Percentiles rank a stretch among this genome's conserved stretches.
Evolutionary conservation across 2,113 vertebrate species (phyloP).

Genomic region (Myxocyprinus asiaticus): DNA sequence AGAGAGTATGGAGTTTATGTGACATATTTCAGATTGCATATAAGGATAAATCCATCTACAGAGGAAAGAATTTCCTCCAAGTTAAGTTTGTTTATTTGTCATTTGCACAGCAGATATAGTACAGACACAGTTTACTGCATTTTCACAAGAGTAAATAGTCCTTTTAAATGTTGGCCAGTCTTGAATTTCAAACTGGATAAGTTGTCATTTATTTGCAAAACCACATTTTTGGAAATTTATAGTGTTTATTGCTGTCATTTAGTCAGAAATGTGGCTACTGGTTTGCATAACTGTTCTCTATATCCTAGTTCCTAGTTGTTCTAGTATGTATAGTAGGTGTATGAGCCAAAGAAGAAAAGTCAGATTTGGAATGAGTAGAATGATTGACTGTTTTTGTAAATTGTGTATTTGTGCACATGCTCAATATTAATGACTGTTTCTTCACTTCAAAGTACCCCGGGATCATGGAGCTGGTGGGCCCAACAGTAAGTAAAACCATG

Average conservation of each 20-base stretch:
- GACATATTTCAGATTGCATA: no score
- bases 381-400: constrained; percentile 12
- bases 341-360: neutral
- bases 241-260: neutral
- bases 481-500: constrained; percentile 69
- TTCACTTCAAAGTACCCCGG: constrained; percentile 78
- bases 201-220: neutral
- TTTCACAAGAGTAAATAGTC: neutral
- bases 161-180: neutral
- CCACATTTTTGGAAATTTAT: neutral
- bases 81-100: no score
- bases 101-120: no score
- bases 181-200: neutral
- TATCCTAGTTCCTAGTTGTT: no score
- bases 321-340: neutral
- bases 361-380: neutral
- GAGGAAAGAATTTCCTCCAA: no score
- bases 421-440: constrained; percentile 50
- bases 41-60: no score
- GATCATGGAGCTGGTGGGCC: constrained; percentile 79
- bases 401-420: neutral
- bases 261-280: constrained; percentile 1
- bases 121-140: no score
- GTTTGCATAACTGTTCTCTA: neutral
- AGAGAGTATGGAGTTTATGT: no score